Percentiles rank a stretch among this genome's conserved stretches.
Evolutionary conservation across 2,113 vertebrate genomes (phyloP).

Genomic region (Phainopepla nitens): DNA sequence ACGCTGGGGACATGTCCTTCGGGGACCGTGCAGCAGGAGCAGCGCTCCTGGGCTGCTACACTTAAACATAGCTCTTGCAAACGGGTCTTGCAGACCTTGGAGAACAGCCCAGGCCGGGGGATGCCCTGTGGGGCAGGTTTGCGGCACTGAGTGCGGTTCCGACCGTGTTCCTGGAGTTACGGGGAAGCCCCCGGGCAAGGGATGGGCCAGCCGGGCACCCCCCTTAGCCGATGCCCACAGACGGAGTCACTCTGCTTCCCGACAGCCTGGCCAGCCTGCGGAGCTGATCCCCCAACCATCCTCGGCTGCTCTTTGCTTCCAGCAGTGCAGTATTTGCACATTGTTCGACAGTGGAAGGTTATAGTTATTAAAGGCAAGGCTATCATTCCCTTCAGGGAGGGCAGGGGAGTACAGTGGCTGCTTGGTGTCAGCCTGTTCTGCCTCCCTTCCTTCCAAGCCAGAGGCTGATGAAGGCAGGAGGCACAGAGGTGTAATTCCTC

Average conservation of each 20-base stretch:
- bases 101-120: background rate
- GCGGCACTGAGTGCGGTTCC: background rate
- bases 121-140: background rate
- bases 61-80: background rate
- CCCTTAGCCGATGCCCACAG: rapidly evolving
- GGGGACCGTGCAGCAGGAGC: rapidly evolving
- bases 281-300: background rate
- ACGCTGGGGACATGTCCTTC: rapidly evolving
- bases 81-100: background rate
- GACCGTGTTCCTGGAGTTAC: background rate
- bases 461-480: background rate
- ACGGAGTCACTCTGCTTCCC: background rate
- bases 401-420: background rate
- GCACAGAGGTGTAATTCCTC: background rate
- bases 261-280: rapidly evolving
- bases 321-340: background rate
- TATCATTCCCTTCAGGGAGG: background rate
- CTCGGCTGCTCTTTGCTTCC: background rate
- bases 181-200: rapidly evolving
- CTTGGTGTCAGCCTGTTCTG: background rate
- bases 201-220: too few species aligned
- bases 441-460: background rate
- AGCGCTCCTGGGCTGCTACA: background rate
- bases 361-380: background rate
- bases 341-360: background rate